phyloP scores from a whole-genome alignment of 1,140 invertebrate species.

The Microplitis demolitor region DNA sequence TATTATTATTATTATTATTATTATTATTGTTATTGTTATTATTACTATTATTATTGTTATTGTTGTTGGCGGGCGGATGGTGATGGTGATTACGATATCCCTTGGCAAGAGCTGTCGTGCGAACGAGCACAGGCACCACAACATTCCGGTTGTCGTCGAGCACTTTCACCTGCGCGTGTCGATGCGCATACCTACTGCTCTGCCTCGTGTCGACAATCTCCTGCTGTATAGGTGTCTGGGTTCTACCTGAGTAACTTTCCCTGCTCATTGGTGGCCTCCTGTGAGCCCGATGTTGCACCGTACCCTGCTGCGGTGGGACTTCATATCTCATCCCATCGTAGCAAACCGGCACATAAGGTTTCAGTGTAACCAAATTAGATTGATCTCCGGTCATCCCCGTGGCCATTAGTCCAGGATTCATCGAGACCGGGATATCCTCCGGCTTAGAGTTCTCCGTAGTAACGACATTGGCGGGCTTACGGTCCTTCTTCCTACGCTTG shows the following conservation, averaged over 20 bases:
- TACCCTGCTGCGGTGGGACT: background rate
- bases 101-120: slow-evolving; percentile 37
- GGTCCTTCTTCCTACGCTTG: slow-evolving; percentile 86
- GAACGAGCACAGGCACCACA: slow-evolving; percentile 44
- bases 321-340: slow-evolving; percentile 46
- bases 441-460: slow-evolving; percentile 55
- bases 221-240: slow-evolving; percentile 35
- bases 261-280: slow-evolving; percentile 38
- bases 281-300: slow-evolving; percentile 30
- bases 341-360: slow-evolving; percentile 51
- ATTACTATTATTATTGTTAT: slow-evolving; percentile 31
- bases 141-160: slow-evolving; percentile 59
- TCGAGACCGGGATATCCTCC: slow-evolving; percentile 53
- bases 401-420: slow-evolving; percentile 26
- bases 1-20: slow-evolving; percentile 28
- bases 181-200: slow-evolving; percentile 42
- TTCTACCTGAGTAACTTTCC: slow-evolving; percentile 41
- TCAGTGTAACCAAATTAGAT: slow-evolving; percentile 46
- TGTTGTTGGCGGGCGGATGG: slow-evolving; percentile 36
- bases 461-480: slow-evolving; percentile 67
- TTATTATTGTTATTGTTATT: slow-evolving; percentile 33
- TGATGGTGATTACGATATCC: slow-evolving; percentile 39
- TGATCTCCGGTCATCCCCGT: slow-evolving; percentile 27
- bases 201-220: slow-evolving; percentile 52
- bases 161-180: slow-evolving; percentile 57